Evolutionary conservation across 2,888 invertebrate genomes (phyloP).

Genomic region (Tineola bisselliella): DNA sequence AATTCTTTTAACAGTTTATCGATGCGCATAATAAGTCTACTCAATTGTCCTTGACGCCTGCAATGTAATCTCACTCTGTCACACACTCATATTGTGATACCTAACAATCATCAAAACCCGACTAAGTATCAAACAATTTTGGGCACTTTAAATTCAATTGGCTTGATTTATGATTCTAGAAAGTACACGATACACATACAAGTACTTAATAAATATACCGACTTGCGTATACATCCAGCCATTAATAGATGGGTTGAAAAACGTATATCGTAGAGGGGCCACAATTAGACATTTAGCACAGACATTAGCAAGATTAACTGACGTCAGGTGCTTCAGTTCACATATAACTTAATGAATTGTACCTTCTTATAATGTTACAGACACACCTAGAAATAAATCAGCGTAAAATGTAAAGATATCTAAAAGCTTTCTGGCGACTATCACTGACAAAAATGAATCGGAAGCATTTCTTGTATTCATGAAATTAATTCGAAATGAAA

Average conservation of each 20-base stretch:
- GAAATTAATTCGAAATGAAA: too few species aligned
- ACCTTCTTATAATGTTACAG: background rate
- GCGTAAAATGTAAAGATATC: background rate
- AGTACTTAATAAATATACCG: too few species aligned
- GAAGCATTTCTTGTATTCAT: too few species aligned
- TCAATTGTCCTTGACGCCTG: constrained; percentile 1
- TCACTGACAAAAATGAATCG: too few species aligned
- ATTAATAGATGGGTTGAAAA: background rate
- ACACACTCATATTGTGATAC: too few species aligned
- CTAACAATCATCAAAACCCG: too few species aligned
- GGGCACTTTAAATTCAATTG: too few species aligned
- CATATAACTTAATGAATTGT: constrained; percentile 12
- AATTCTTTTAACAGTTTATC: constrained; percentile 34
- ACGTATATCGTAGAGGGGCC: constrained; percentile 15
- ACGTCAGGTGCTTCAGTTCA: constrained; percentile 33
- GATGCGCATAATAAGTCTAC: constrained; percentile 18
- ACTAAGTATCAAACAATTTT: too few species aligned
- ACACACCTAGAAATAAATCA: background rate
- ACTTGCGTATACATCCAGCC: too few species aligned
- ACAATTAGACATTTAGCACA: constrained; percentile 34
- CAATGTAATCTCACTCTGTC: background rate
- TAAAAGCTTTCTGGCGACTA: too few species aligned
- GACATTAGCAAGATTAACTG: constrained; percentile 40
- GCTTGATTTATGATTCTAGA: too few species aligned
- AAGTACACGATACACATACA: too few species aligned